Evolutionary conservation across 2,888 invertebrate genomes (phyloP).

Genomic region (Acanthosepion esculentum): DNA sequence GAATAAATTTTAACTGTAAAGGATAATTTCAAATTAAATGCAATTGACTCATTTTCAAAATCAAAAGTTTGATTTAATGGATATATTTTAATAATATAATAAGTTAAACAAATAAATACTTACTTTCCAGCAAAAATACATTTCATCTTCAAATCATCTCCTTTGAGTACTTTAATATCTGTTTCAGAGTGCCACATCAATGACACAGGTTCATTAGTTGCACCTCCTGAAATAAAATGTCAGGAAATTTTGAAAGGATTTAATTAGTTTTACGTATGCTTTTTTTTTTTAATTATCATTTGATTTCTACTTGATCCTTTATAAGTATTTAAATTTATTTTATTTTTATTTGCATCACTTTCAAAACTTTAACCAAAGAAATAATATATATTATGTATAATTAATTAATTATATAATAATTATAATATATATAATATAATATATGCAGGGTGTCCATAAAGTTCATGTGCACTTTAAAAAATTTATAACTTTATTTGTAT

Average conservation of each 20-base stretch:
- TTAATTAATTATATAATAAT: too few relatives aligned
- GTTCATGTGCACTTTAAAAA: too few relatives aligned
- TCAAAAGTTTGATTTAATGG: too few relatives aligned
- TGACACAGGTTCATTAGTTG: conserved; percentile 50
- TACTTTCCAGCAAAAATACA: conserved; percentile 69
- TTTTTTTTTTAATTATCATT: not conserved
- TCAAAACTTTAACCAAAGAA: not conserved
- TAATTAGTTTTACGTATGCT: too few relatives aligned
- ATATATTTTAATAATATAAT: too few relatives aligned
- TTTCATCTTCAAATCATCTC: conserved; percentile 61
- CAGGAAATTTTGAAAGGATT: not conserved
- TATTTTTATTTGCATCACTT: not conserved
- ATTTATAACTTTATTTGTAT: too few relatives aligned
- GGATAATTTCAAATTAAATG: too few relatives aligned
- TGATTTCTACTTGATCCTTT: not conserved
- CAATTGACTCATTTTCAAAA: too few relatives aligned
- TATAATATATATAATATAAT: too few relatives aligned
- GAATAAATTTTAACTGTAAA: too few relatives aligned
- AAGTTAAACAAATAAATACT: conserved; percentile 51
- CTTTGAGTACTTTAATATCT: conserved; percentile 58
- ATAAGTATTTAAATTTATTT: not conserved
- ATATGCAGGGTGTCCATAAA: too few relatives aligned
- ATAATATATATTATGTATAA: not conserved
- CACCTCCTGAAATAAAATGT: not conserved
- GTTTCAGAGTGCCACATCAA: conserved; percentile 57